These are phyloP conservation scores for Chloropsis hardwickii DNA, from an alignment of 2,113 vertebrate species.

Conservation along the genomic window DNA sequence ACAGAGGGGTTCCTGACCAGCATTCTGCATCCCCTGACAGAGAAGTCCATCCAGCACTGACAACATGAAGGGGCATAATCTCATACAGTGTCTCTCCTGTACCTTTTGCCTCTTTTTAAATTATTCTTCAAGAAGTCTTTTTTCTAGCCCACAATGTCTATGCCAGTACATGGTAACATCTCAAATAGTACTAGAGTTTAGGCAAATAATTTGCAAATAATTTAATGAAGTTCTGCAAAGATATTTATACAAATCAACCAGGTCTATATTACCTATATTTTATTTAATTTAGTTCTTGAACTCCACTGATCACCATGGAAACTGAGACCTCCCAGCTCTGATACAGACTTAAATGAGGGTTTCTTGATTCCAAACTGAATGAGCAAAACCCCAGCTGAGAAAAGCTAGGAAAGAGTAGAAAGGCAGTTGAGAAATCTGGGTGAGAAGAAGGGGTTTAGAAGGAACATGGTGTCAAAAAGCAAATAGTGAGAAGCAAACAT, in stretches of 20 bases:
- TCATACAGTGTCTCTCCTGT: not conserved
- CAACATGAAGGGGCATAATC: fast-evolving
- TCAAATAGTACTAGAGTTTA: not conserved
- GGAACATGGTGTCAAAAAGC: not conserved
- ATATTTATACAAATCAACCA: not conserved
- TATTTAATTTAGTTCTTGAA: not conserved
- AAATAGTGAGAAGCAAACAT: not conserved
- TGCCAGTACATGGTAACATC: no score
- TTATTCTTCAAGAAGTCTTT: not conserved
- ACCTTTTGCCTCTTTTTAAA: not conserved
- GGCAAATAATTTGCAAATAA: not conserved
- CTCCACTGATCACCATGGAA: not conserved
- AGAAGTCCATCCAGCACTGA: not conserved
- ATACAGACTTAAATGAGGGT: not conserved
- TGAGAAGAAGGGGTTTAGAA: not conserved
- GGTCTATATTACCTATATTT: not conserved
- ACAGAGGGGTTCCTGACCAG: not conserved
- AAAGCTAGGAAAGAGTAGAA: not conserved
- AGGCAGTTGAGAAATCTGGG: not conserved
- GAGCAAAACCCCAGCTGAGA: not conserved
- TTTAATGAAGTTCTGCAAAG: not conserved
- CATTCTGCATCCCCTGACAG: not conserved
- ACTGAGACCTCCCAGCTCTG: not conserved
- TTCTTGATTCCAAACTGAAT: not conserved
- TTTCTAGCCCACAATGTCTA: not conserved